Evolutionary conservation across 2,888 invertebrate species (phyloP).

Genomic region (Archaeoteleia sp.): DNA sequence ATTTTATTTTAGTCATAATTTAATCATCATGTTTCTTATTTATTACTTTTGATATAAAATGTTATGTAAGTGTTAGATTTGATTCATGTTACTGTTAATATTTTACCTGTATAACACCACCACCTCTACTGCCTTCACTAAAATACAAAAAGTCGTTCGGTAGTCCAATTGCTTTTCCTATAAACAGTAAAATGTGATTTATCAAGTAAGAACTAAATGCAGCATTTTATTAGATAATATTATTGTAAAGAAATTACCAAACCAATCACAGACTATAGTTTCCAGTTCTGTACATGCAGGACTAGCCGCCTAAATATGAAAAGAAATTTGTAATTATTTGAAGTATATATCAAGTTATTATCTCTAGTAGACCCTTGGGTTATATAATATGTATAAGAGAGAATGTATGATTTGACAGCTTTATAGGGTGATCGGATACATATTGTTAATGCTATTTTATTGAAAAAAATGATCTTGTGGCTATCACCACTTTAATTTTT

Average conservation of each 20-base stretch:
- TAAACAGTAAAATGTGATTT: slow-evolving; percentile 44
- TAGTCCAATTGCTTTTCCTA: slow-evolving; percentile 92
- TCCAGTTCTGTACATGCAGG: slow-evolving; percentile 97
- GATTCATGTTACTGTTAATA: slow-evolving; percentile 74
- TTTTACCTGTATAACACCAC: slow-evolving; percentile 97
- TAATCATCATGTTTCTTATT: too few relatives aligned
- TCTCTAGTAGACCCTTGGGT: too few relatives aligned
- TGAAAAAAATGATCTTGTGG: too few relatives aligned
- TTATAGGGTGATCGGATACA: too few relatives aligned
- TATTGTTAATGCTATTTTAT: too few relatives aligned
- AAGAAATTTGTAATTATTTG: slow-evolving; percentile 1
- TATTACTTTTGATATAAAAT: too few relatives aligned
- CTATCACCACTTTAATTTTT: too few relatives aligned
- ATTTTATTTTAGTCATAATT: too few relatives aligned
- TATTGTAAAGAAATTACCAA: slow-evolving; percentile 78
- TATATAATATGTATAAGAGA: too few relatives aligned
- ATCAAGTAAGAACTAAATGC: too few relatives aligned
- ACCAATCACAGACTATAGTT: slow-evolving; percentile 96
- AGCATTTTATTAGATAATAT: slow-evolving; percentile 7
- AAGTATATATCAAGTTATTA: too few relatives aligned
- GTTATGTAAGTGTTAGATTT: background rate
- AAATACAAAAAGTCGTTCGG: slow-evolving; percentile 91
- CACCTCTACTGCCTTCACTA: slow-evolving; percentile 90
- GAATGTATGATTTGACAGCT: too few relatives aligned
- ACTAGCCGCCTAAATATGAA: slow-evolving; percentile 89